These are phyloP conservation scores for Galerucella pusilla DNA, from an alignment of 2,888 invertebrate species.

Conservation along the genomic window DNA sequence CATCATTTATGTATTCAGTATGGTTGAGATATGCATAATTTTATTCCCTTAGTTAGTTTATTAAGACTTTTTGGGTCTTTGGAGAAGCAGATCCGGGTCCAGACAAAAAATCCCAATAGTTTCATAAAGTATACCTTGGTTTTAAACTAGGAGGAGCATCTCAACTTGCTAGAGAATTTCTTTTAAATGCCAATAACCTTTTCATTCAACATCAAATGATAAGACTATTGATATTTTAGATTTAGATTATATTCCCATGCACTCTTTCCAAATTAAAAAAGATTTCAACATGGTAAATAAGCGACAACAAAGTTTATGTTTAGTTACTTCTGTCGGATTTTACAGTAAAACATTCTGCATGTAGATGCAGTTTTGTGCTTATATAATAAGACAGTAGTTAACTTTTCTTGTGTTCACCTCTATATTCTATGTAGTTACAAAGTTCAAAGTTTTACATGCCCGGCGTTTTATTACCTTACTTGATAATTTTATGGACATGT, in stretches of 20 bases:
- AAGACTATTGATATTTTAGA: no score
- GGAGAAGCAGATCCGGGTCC: not conserved
- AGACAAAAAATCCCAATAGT: not conserved
- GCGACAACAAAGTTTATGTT: not conserved
- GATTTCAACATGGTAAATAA: not conserved
- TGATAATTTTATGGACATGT: slow-evolving; percentile 41
- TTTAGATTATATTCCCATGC: no score
- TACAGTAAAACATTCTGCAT: not conserved
- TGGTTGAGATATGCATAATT: slow-evolving; percentile 42
- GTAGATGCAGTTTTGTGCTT: not conserved
- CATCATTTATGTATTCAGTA: slow-evolving; percentile 39
- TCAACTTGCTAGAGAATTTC: no score
- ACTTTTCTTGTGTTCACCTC: not conserved
- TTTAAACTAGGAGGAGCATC: no score
- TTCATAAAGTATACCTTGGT: no score
- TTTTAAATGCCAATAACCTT: no score
- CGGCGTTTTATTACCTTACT: slow-evolving; percentile 35
- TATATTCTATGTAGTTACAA: slow-evolving; percentile 1
- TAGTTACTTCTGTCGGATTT: not conserved
- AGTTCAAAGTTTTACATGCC: slow-evolving; percentile 15
- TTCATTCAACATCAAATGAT: no score
- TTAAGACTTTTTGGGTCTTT: slow-evolving; percentile 4
- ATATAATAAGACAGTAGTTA: not conserved
- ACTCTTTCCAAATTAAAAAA: no score
- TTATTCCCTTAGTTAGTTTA: slow-evolving; percentile 34